Base-by-base conservation (phyloP, 1,140 invertebrate genomes). In the Euborellia annulipes region DNA sequence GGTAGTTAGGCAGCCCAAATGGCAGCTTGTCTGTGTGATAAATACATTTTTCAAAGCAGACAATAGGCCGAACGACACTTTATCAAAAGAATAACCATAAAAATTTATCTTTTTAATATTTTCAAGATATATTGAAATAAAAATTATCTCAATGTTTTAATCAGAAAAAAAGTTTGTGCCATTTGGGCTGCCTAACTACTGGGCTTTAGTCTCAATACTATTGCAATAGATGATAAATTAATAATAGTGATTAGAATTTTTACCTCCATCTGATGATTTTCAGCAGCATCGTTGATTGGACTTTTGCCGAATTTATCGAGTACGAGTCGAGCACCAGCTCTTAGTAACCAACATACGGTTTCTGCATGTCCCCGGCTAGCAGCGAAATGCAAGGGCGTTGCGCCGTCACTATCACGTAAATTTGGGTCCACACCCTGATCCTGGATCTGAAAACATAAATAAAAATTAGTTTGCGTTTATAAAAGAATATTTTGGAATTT, bases 181-280 rank as follows among this genome's bases (percentile, higher is more conserved):
- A n/a, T n/a, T n/a, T n/a, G n/a, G n/a, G n/a, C n/a, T n/a, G n/a
- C n/a, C n/a, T n/a, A n/a, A n/a, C n/a, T n/a, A n/a, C n/a, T n/a
- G n/a, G n/a, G n/a, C n/a, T n/a, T n/a, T n/a, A n/a, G n/a, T n/a
- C n/a, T n/a, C n/a, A n/a, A n/a, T n/a, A n/a, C n/a, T n/a, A n/a
- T n/a, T n/a, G n/a, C n/a, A n/a, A n/a, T n/a, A n/a, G n/a, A n/a
- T n/a, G n/a, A n/a, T n/a, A n/a, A n/a, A n/a, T n/a, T n/a, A n/a
- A n/a, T n/a, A n/a, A n/a, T n/a, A n/a, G n/a, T n/a, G n/a, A n/a
- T 40, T 18, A 14, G 30, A 17, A 8, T 17, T 58, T 67, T 68
- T 61, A 90, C 85, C 73, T 89, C 80, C 49, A 85, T 73, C 55
- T 91, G 84, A 57, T 88, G 82, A 55, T 88, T 83, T 57, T 91